Evolutionary conservation across 2,113 vertebrate genomes (phyloP), one percentile per base, ranked within the genome.

Genomic region (Ctenodactylus gundi): DNA sequence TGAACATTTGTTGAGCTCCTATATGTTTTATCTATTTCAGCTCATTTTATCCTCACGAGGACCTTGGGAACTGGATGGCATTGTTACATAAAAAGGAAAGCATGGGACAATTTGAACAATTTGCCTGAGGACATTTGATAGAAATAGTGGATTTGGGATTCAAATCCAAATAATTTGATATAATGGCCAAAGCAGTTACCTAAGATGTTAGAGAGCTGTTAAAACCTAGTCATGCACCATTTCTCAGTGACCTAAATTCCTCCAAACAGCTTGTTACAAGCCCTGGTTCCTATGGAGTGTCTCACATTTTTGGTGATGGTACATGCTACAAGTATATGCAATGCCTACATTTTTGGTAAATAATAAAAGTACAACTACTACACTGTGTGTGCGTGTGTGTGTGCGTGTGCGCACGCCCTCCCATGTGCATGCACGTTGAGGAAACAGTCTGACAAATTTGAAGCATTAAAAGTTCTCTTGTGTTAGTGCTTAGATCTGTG

Each of bases 11-110:
- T 58, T 91, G 80, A 72, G 20, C 3, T 92, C 20, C 49, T 46
- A 84, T 94, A 70, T 81, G 55, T 55, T 93, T 96, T 93, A 84
- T 36, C 65, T 93, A 83, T 90, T 90, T 94, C 57, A 76, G 21
- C 12, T 41, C 20, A 76, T 90, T 93, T 81, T 93, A 94, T 86
- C 58, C 55, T 89, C 34, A 75, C 4, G 77, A 85, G 89, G 93
- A 96, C 25, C 11, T 88, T 58, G 88, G 25, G n/a, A 93, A 76
- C 58, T 81, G 75, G 49, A 80, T 55, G 53, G 7, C 80, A 82
- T 80, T 84, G 84, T 90, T 92, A 84, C 55, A 80, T 85, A 90
- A 93, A 87, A 21, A 96, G 94, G 21, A 7, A 86, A 80, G 90
- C 20, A 7, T 53, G 88, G 8, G 31, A 29, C 10, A 13, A 91